Conservation (phyloP, 1,140 invertebrate species). For the Samia ricini region DNA sequence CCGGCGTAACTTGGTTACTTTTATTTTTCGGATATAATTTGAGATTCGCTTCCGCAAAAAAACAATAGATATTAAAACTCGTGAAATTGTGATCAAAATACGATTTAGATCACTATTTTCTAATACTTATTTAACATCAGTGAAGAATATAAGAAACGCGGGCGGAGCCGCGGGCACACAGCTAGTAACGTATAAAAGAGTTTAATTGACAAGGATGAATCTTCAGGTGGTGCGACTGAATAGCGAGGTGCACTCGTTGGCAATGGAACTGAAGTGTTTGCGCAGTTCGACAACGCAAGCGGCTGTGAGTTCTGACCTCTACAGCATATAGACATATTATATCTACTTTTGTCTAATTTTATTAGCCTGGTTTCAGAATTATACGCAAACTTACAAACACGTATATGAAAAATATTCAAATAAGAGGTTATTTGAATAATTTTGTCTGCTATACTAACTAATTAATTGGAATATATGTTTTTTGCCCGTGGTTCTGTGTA, state of each 20-base stretch:
- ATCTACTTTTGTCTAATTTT: not conserved
- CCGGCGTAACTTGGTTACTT: too few species aligned
- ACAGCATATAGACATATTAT: slow-evolving; percentile 54
- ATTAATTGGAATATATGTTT: too few species aligned
- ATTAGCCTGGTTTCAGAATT: not conserved
- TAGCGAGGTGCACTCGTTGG: slow-evolving; percentile 60
- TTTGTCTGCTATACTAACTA: too few species aligned
- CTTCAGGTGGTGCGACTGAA: slow-evolving; percentile 62
- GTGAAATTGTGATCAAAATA: too few species aligned
- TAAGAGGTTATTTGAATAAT: not conserved
- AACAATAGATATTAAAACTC: too few species aligned
- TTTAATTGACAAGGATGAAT: not conserved
- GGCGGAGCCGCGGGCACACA: too few species aligned
- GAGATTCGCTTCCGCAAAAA: too few species aligned
- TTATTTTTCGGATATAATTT: too few species aligned
- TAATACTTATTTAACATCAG: too few species aligned
- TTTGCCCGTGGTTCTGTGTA: too few species aligned
- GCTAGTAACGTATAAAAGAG: not conserved
- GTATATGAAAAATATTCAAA: not conserved
- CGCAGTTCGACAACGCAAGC: slow-evolving; percentile 39
- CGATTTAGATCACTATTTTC: too few species aligned
- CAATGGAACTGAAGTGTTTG: slow-evolving; percentile 56
- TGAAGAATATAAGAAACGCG: too few species aligned
- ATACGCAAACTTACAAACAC: not conserved
- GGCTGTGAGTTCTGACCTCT: slow-evolving; percentile 66